Evolutionary conservation across 2,113 vertebrate genomes (phyloP), one percentile per base, ranked within the genome.

Genomic region (Ophiodon elongatus): DNA sequence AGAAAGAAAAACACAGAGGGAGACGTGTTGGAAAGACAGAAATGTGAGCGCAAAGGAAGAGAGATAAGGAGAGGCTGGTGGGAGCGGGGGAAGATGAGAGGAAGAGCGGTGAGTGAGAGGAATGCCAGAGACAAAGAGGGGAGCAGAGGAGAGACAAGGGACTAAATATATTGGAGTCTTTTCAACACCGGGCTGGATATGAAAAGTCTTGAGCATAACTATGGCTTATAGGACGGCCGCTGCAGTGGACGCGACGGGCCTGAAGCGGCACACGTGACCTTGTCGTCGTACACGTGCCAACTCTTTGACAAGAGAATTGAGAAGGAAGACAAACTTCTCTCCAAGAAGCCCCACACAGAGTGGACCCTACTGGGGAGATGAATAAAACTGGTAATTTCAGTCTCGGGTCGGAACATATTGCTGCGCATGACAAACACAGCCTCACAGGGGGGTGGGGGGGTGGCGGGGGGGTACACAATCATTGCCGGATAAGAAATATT

Each of bases 41-140:
- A 91, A 92, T 86, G 82, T 83, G 87, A 91, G 88, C 59, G 21
- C 47, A 63, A 79, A 85, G 76, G 90, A 89, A 84, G 31, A 83
- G 83, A 67, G 92, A 94, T 93, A 93, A 93, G 90, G 74, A 77
- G 71, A 76, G 89, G 63, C 65, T 74, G 85, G 84, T 83, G 76
- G 84, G 76, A 89, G 78, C 64, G 54, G 84, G 83, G 76, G 79
- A 80, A 87, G 85, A 90, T 79, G 86, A 89, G 88, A 86, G 84
- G 76, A 80, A 84, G 77, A 89, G 88, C 79, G 87, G 81, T 78
- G 85, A 92, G 84, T 80, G 91, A 92, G 80, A 89, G 86, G 92
- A 92, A 93, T 92, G 86, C 87, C 79, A 33, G 77, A 88, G 82
- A 80, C 77, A 88, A 88, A 89, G 88, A 82, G 62, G 79, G 65